Evolutionary conservation across 2,797 vertebrate genomes (phyloP), one percentile per base, ranked within the genome.

Genomic region (Myioborus miniatus): DNA sequence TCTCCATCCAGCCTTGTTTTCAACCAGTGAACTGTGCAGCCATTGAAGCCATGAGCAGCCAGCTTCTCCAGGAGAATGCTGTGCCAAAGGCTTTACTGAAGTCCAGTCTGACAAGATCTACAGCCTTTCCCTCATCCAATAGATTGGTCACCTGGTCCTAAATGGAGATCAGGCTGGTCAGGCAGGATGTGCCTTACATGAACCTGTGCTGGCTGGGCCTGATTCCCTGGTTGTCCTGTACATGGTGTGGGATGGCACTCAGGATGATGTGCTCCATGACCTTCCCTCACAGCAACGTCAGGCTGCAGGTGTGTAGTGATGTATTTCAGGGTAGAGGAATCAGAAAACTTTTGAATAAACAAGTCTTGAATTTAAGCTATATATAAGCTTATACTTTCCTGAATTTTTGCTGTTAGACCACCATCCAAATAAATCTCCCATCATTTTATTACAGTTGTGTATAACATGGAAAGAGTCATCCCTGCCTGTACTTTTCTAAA

Each of bases 151-250:
- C 15, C 30, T 26, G 41, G 22, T 36, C n/a, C 18, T 13, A 46
- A 50, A 11, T 17, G 49, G 13, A 52, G 11, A 16, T 76, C 11
- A n/a, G 5, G 22, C 21, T 46, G 39, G 26, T 64, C 37, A 63
- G 36, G 29, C 8, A 69, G 49, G 43, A 24, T 1, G 0, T 59
- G n/a, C 10, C 37, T 52, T 3, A 37, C 3, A 2, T 18, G 20
- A 50, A 41, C 13, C 32, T 13, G 1, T 52, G 11, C 26, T 75
- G 30, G 4, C n/a, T 75, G 44, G 15, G 26, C 13, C 8, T 12
- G 37, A 41, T 52, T 26, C 22, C 34, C 16, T 58, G 63, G 6
- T 36, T 75, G 39, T 39, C 15, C 34, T 15, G 30, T 10, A 44
- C 1, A 7, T 34, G 11, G 5, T 7, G 4, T 34, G 30, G 32